Evolutionary conservation across 2,888 invertebrate genomes (phyloP), one percentile per base, ranked within the genome.

Genomic region (Cepaea hortensis): DNA sequence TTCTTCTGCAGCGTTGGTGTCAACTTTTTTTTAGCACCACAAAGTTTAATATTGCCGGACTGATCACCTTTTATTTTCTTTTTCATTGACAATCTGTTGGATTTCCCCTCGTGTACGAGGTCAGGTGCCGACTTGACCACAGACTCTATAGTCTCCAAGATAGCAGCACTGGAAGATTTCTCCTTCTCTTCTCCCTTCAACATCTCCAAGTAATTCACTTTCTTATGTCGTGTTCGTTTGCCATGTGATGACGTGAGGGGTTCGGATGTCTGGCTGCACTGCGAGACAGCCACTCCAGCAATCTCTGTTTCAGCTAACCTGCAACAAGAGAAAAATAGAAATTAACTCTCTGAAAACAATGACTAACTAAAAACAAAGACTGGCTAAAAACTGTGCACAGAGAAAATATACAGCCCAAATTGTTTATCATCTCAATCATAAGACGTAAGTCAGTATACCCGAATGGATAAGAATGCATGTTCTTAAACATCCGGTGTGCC

Each of bases 141-240:
- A 20, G 87, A 75, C 77, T 85, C 82, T 68, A 85, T 80, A 3
- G 87, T 84, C 62, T 87, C 84, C 62, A 87, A 65, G 77, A 83
- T 81, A 50, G 80, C 62, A 83, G 70, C 84, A 76, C 46, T 79
- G 68, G 73, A 81, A 13, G 80, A 65, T 20, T 50, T 88, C 80
- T 77, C 79, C 75, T 68, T 85, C 84, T 91, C 89, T 86, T 92
- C 92, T 20, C 93, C 93, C 50, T 91, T 91, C 65, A 93, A 86
- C 90, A 94, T 90, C 87, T 93, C 92, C 4, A 93, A 88, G 84
- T 93, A 94, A 88, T 92, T 92, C 23, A 94, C 91, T 86, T 94
- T 93, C 89, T 93, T 93, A 88, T 93, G 93, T 4, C 93, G 87
- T 9, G 93, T 90, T 2, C 92, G 85, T 72, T 90, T 90, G 46